A percentile compares a stretch with the other conserved stretches of the same genome.
Evolutionary conservation across 2,797 vertebrate genomes (phyloP).

Genomic region (Phyllotis vaccarum): DNA sequence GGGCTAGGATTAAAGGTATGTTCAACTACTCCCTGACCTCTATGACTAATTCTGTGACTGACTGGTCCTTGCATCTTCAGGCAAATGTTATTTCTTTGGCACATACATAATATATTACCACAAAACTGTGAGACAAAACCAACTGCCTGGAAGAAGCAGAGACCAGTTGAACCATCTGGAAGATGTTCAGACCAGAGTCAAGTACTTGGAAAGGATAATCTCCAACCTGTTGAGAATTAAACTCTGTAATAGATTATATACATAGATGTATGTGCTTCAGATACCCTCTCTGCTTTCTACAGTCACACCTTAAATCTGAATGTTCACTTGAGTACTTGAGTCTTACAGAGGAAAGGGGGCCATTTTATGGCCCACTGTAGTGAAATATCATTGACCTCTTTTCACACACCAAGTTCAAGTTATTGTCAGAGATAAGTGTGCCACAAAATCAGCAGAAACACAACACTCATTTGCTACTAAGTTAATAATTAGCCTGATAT

Average conservation of each 20-base stretch:
- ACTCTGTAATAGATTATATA: slow-evolving; percentile 27
- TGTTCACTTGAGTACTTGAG: slow-evolving; percentile 90
- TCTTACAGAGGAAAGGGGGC: slow-evolving; percentile 90
- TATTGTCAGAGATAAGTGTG: slow-evolving; percentile 89
- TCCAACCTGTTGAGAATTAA: slow-evolving; percentile 83
- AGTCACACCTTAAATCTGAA: slow-evolving; percentile 92
- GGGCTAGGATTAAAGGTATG: too few relatives aligned
- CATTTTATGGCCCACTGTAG: slow-evolving; percentile 93
- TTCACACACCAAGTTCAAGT: slow-evolving; percentile 90
- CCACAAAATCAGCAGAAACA: slow-evolving; percentile 90
- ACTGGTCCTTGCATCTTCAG: too few relatives aligned
- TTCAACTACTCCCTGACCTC: too few relatives aligned
- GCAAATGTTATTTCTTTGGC: too few relatives aligned
- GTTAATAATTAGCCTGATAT: slow-evolving; percentile 88
- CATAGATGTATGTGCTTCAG: slow-evolving; percentile 92
- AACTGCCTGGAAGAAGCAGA: neutral
- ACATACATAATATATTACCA: too few relatives aligned
- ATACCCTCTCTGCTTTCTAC: slow-evolving; percentile 91
- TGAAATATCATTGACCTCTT: slow-evolving; percentile 91
- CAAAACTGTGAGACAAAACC: too few relatives aligned
- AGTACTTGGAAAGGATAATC: neutral
- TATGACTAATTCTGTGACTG: too few relatives aligned
- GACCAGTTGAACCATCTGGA: neutral
- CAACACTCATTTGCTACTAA: slow-evolving; percentile 89
- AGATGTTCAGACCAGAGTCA: neutral